Conservation (phyloP, 2,113 vertebrate species). For the Camarhynchus parvulus region DNA sequence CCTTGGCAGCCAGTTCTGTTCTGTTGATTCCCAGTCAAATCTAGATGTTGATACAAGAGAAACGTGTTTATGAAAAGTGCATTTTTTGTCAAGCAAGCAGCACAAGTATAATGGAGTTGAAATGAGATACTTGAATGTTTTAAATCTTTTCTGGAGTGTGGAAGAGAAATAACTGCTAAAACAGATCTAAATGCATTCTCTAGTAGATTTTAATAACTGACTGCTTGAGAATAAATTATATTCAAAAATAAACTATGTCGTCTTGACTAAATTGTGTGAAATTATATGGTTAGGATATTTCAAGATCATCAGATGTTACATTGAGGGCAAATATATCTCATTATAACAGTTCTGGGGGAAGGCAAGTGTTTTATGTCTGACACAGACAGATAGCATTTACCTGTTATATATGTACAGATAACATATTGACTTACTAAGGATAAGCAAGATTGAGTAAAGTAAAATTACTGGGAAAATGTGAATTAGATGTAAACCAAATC, state of each 20-base stretch:
- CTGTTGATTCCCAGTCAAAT: slow-evolving; percentile 29
- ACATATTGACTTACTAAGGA: neutral
- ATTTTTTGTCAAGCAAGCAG: slow-evolving; percentile 3
- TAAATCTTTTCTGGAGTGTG: neutral
- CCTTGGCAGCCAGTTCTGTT: neutral
- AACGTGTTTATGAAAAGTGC: neutral
- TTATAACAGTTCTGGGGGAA: neutral
- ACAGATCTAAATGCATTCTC: neutral
- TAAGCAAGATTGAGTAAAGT: neutral
- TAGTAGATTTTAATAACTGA: slow-evolving; percentile 42
- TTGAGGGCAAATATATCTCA: neutral
- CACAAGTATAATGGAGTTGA: neutral
- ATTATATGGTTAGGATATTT: slow-evolving; percentile 18
- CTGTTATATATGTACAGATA: neutral
- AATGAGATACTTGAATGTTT: slow-evolving; percentile 10
- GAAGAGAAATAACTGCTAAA: slow-evolving; percentile 14
- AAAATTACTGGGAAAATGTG: neutral
- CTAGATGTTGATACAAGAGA: neutral
- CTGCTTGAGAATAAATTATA: slow-evolving; percentile 8
- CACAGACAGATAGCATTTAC: neutral
- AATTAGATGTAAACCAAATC: neutral
- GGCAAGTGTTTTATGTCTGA: neutral
- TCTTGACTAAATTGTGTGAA: slow-evolving; percentile 20
- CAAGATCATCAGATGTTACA: neutral
- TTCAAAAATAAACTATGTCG: neutral